Evolutionary conservation across 2,888 invertebrate species (phyloP), one percentile per base, ranked within the genome.

Genomic region (Tanaodytes sp.): DNA sequence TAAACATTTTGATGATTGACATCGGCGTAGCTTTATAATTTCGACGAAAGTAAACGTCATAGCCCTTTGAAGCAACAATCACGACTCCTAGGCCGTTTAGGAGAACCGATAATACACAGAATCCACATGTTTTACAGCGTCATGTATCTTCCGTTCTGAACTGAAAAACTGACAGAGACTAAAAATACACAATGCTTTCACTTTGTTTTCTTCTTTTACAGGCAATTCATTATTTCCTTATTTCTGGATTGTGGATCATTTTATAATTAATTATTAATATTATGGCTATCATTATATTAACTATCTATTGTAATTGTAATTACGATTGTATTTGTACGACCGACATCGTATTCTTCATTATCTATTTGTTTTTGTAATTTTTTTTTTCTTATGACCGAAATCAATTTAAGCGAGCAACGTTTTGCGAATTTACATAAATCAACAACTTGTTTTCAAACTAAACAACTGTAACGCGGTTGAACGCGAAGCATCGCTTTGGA

Each of bases 11-110:
- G 64, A 69, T 61, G 69, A 64, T 61, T 65, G 64, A 64, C 64
- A 63, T 48, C 68, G 58, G 69, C 59, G 49, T 65, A 61, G 61
- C 70, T 65, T 62, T 70, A 54, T 54, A 59, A 70, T 59, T n/a
- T 63, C 63, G 49, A 61, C 55, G 59, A 40, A 55, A 59, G 31
- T 48, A 12, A 54, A 57, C 67, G 51, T 67, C 68, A 62, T 63
- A 58, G 57, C 58, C 62, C 57, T 63, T 68, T 68, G 52, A 62
- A 63, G 52, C 62, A 52, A 68, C 62, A 51, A 51, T 62, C 43
- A 61, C 46, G 52, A 57, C 52, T 63, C 68, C 63, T 58, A 58
- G 15, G 23, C 33, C 18, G 37, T 18, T 30, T 49, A 52, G 68
- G 63, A 52, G 63, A 45, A 68, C 46, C 45, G n/a, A n/a, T n/a